phyloP scores from a whole-genome alignment of 2,113 vertebrate species.

The Echinops telfairi region DNA sequence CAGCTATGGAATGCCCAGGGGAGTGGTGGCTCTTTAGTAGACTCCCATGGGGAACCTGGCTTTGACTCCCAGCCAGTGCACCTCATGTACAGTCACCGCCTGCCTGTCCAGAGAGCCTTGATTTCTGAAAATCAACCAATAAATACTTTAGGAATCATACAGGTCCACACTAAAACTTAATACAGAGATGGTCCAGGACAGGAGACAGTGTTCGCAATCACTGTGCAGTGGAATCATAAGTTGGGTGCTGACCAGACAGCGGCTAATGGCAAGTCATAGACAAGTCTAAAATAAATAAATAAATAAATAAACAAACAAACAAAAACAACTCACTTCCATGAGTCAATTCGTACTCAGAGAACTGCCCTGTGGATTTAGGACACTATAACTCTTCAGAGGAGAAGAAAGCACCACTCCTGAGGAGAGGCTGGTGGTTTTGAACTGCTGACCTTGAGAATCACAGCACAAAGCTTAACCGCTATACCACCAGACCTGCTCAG shows the following conservation, averaged over 20 bases:
- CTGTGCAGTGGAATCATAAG: neutral
- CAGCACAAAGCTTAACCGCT: no score
- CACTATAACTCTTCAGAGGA: no score
- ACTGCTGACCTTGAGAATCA: neutral
- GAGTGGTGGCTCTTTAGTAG: neutral
- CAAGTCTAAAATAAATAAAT: no score
- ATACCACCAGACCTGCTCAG: neutral
- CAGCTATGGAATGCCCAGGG: rapidly evolving
- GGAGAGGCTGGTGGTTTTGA: neutral
- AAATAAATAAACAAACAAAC: no score
- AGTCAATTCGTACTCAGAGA: neutral
- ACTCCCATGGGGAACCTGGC: neutral
- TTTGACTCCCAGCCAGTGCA: neutral
- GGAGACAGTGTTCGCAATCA: neutral
- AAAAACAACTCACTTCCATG: neutral
- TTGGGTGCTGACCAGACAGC: neutral
- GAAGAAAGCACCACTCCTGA: no score
- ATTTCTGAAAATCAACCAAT: neutral
- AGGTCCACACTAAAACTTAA: no score
- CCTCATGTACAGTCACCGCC: no score
- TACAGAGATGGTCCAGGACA: neutral
- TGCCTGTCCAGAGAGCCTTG: neutral
- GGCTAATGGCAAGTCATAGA: neutral
- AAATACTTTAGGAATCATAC: neutral
- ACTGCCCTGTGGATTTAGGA: neutral